Evolutionary conservation across 2,888 invertebrate species (phyloP), one percentile per base, ranked within the genome.

Genomic region (Euspilapteryx auroguttella): DNA sequence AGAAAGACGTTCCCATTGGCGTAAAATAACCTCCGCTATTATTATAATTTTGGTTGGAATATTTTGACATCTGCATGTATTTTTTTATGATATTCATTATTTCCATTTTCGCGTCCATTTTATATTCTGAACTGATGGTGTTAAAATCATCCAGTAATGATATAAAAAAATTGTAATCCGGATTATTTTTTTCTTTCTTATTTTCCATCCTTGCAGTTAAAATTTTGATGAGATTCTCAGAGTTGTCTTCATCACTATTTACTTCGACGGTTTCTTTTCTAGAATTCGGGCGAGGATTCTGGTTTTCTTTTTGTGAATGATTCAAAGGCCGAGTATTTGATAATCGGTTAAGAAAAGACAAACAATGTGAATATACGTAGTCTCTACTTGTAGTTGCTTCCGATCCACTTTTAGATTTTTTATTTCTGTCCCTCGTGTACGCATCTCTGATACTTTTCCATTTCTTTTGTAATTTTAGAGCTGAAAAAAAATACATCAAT

Each of bases 241-340:
- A n/a, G 32, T 39, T 35, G 33, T 27, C 29, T 30, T 35, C 34
- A 35, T 37, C 20, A 34, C 32, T 37, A 28, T 34, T 37, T 37
- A 37, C 26, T 26, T 34, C 27, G n/a, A n/a, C n/a, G n/a, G n/a
- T n/a, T n/a, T n/a, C n/a, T n/a, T n/a, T n/a, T n/a, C n/a, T n/a
- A n/a, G n/a, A n/a, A n/a, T n/a, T n/a, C n/a, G n/a, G n/a, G n/a
- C n/a, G n/a, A n/a, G n/a, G n/a, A n/a, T n/a, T n/a, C n/a, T n/a
- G n/a, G n/a, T n/a, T n/a, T n/a, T n/a, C n/a, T n/a, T n/a, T n/a
- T n/a, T n/a, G n/a, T n/a, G n/a, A n/a, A n/a, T n/a, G n/a, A n/a
- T n/a, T n/a, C n/a, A n/a, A n/a, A n/a, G n/a, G n/a, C n/a, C n/a
- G n/a, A n/a, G n/a, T n/a, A n/a, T n/a, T n/a, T n/a, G n/a, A n/a